Evolutionary conservation across 2,888 invertebrate genomes (phyloP).

Genomic region (Dryocosmus kuriphilus): DNA sequence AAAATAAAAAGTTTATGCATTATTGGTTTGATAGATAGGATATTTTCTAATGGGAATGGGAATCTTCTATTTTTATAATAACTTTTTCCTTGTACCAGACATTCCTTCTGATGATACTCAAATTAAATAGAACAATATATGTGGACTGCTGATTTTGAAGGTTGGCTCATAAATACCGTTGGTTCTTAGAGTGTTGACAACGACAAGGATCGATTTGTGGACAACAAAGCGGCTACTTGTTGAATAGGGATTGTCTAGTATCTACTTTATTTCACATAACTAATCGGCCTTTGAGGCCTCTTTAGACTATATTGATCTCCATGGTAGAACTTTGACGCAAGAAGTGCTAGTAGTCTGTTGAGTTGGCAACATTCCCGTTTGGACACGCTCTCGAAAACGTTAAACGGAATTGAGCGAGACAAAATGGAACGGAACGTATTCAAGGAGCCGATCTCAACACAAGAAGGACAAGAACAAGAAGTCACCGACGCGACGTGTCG

Average conservation of each 20-base stretch:
- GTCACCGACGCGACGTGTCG: conserved; percentile 21
- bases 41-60: not conserved
- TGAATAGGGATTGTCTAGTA: conserved; percentile 24
- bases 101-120: not conserved
- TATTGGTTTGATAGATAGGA: not conserved
- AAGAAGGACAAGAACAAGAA: conserved; percentile 44
- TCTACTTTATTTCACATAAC: conserved; percentile 19
- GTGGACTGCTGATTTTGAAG: conserved; percentile 8
- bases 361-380: conserved; percentile 62
- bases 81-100: too few species aligned
- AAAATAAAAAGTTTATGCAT: not conserved
- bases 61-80: too few species aligned
- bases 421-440: conserved; percentile 52
- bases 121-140: not conserved
- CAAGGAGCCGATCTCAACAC: conserved; percentile 39
- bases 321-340: conserved; percentile 35
- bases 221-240: conserved; percentile 9
- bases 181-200: conserved; percentile 34
- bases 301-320: conserved; percentile 33
- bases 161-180: conserved; percentile 12
- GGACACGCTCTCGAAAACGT: conserved; percentile 65
- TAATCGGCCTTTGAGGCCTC: conserved; percentile 27
- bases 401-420: conserved; percentile 51
- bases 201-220: conserved; percentile 33
- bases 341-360: conserved; percentile 34